A percentile compares a stretch with the other conserved stretches of the same genome.
Conservation (phyloP, 2,797 vertebrate species). For the Antennarius maculatus region DNA sequence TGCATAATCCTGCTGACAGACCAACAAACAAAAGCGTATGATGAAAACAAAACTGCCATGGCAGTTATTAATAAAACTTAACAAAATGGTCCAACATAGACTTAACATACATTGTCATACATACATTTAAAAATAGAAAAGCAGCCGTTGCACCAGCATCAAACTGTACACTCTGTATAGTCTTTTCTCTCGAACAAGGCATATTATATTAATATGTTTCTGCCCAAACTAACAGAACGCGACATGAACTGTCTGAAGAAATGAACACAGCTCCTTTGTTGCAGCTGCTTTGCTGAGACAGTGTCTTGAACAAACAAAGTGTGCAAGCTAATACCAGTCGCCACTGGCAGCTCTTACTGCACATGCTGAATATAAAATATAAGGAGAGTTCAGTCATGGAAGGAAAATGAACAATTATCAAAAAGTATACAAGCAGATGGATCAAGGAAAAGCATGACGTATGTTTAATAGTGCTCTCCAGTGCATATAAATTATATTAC, state of each 20-base stretch:
- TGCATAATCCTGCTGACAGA: too few relatives aligned
- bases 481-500: constrained; percentile 2
- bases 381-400: constrained; percentile 12
- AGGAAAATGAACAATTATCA: not conserved
- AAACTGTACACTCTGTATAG: constrained; percentile 31
- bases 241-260: constrained; percentile 68
- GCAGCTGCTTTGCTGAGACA: constrained; percentile 63
- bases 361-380: constrained; percentile 33
- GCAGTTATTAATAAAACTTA: not conserved
- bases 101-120: not conserved
- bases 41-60: too few relatives aligned
- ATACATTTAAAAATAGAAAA: constrained; percentile 35
- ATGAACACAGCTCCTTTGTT: constrained; percentile 70
- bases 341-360: constrained; percentile 41
- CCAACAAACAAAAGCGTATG: too few relatives aligned
- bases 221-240: constrained; percentile 61
- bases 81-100: not conserved
- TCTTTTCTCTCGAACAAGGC: constrained; percentile 45
- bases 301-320: constrained; percentile 66
- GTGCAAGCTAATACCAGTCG: constrained; percentile 67
- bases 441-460: constrained; percentile 24
- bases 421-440: not conserved
- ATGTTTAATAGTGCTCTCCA: constrained; percentile 18
- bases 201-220: constrained; percentile 68
- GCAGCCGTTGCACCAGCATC: constrained; percentile 18